Evolutionary conservation across 2,888 invertebrate genomes (phyloP), one percentile per base, ranked within the genome.

Genomic region (Synergus itoensis): DNA sequence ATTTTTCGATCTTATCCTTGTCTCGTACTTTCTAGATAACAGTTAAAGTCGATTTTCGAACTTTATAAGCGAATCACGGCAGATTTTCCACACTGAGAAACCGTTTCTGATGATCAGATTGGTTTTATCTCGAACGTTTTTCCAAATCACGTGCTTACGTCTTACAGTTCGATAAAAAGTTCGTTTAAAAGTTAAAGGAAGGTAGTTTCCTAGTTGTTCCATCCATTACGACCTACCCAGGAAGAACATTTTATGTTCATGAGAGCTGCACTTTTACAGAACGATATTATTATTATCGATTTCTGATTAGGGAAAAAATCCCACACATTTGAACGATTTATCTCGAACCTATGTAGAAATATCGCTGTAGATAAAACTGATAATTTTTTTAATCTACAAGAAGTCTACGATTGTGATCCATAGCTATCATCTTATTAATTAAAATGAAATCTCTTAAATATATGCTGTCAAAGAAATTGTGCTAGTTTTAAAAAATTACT

Each of bases 51-150:
- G 48, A 69, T 69, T 69, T 48, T 53, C 4, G 36, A 69, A 69
- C 9, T 69, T 69, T 69, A 53, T 48, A 53, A 36, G 28, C n/a
- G n/a, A 73, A 36, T 36, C 73, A 57, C 21, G 40, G 73, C 53
- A 73, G 36, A 73, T 73, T 53, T 48, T 57, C 53, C 1, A 53
- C 53, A 40, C 16, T 40, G 53, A 73, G 53, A 73, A 57, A 36
- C 36, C 73, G 36, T 73, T 73, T 36, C 73, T 73, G 48, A n/a
- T 53, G 40, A 53, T 73, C 53, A 57, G 53, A 57, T 36, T 73
- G 53, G 73, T 73, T 73, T 73, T 73, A 73, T 48, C 48, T 73
- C 36, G 73, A 73, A 57, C 73, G 53, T n/a, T 73, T 73, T 53
- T 53, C 36, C 40, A 73, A 73, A 73, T 73, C 73, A 73, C 73